These are phyloP conservation scores for Lasioglossum lativentre DNA, from an alignment of 2,888 invertebrate species.

Conservation along the genomic window DNA sequence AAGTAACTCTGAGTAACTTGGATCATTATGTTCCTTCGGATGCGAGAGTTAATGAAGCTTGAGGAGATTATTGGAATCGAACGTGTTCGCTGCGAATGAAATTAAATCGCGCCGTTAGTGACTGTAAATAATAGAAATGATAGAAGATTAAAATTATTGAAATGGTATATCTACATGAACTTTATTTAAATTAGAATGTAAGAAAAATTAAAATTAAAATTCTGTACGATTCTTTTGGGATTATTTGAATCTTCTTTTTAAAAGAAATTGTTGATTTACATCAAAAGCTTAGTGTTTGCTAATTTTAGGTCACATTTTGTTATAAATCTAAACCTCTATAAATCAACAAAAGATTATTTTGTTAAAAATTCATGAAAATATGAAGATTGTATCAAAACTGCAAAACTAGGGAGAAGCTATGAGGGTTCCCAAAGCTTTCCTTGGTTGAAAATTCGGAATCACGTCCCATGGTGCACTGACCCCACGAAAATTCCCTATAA, in stretches of 20 bases:
- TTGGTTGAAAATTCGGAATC: neutral
- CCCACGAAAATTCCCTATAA: neutral
- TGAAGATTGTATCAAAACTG: neutral
- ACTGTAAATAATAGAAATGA: no score
- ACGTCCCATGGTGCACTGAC: neutral
- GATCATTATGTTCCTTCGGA: neutral
- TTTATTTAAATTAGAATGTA: neutral
- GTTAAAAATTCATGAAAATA: neutral
- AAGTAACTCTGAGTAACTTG: neutral
- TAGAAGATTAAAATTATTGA: neutral
- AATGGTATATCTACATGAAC: neutral
- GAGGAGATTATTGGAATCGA: neutral
- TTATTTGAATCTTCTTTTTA: neutral
- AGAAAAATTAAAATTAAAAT: no score
- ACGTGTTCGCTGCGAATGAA: neutral
- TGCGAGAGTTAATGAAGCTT: neutral
- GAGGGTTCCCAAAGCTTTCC: neutral
- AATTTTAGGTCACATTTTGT: no score
- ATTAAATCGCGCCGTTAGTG: neutral
- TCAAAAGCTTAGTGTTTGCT: no score
- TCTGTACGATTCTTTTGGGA: no score
- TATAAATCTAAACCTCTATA: neutral
- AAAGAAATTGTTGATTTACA: neutral
- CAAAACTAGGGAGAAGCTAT: neutral
- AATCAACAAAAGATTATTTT: neutral